phyloP scores from a whole-genome alignment of 2,888 invertebrate species.

The Blera fallax region DNA sequence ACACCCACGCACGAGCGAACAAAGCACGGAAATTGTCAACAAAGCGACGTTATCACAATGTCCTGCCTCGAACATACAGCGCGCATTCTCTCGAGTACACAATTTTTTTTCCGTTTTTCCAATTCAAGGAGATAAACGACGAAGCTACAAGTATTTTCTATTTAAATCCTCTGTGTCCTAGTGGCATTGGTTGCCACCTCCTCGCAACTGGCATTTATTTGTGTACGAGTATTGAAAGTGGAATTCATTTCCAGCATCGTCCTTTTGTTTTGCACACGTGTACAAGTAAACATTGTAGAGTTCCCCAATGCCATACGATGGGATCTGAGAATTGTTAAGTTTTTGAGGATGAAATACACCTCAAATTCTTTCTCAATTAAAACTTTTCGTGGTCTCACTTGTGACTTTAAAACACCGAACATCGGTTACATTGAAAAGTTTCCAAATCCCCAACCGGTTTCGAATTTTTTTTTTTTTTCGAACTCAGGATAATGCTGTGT shows the following conservation, averaged over 20 bases:
- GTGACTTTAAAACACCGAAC: background rate
- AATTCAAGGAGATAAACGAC: background rate
- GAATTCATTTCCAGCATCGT: background rate
- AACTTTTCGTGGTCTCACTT: background rate
- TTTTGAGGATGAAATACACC: background rate
- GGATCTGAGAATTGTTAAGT: background rate
- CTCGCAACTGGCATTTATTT: background rate
- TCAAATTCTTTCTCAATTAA: constrained; percentile 1
- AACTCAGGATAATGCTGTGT: background rate
- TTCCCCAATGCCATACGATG: background rate
- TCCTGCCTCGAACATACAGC: background rate
- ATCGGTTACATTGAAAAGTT: too few species aligned
- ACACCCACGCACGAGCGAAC: background rate
- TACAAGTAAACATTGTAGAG: background rate
- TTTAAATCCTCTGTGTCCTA: background rate
- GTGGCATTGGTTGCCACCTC: background rate
- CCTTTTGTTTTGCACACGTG: background rate
- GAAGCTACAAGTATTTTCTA: background rate
- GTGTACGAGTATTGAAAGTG: background rate
- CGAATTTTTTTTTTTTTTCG: background rate
- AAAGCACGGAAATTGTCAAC: constrained; percentile 1
- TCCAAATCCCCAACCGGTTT: background rate
- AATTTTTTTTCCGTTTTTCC: background rate
- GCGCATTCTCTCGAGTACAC: background rate
- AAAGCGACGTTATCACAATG: background rate